Evolutionary conservation across 37 sponge, comb jelly and placozoan genomes (phyloP), one percentile per base, ranked within the genome.

Genomic region (Haliclona indistincta): DNA sequence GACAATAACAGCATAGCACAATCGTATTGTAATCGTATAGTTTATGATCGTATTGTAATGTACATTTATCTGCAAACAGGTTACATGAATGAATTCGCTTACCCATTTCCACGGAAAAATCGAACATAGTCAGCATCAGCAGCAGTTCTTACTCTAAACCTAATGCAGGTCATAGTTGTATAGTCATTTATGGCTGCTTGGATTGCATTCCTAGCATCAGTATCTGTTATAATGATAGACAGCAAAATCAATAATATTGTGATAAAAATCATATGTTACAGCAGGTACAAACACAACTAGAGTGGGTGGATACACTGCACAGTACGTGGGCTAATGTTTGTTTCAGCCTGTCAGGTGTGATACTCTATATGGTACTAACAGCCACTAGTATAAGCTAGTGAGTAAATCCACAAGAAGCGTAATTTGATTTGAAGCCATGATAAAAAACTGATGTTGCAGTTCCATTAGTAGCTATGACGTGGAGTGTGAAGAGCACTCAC

Each of bases 41-140:
- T 47, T 17, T 15, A 47, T 17, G 51, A 15, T 10, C 10, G 13
- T 17, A 47, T 47, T 10, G 51, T 47, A 15, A 17, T 17, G 51
- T 47, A 47, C 51, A 47, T 10, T 47, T 47, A 15, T 47, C 10
- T 47, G 51, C 10, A 15, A 47, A 47, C 10, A 47, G 15, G 51
- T 47, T 47, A 47, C 51, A 47, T 17, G 10, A 47, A 47, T 47
- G 10, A 4, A 7, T 23, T 15, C 6, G 37, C 86, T 79, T 43
- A 88, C 88, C 91, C 91, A 40, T 40, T 36, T 26, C 79, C 91
- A 38, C 49, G 43, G 56, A 43, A 86, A 63, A 91, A 91, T 37
- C 64, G 15, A 1, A 91, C 74, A 70, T 83, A 91, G 73, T 91
- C 80, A 10, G 22, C 15, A 26, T 85, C 73, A 33, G 67, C 29